Evolutionary conservation across 2,888 invertebrate species (phyloP), one percentile per base, ranked within the genome.

Genomic region (Cantharis nigra): DNA sequence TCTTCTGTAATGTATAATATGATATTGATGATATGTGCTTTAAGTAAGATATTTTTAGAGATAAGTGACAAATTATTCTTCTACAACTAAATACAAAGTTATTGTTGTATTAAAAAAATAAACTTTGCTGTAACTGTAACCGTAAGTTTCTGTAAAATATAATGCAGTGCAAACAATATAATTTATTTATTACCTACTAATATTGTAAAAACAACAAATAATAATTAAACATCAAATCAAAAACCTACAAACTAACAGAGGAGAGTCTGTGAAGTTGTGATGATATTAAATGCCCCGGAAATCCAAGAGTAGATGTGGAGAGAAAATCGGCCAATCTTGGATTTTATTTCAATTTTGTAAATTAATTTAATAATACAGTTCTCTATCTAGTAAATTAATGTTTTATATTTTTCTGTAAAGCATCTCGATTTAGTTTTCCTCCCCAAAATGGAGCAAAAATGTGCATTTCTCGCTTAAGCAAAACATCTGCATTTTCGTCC

Each of bases 391-490:
- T 30, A 9, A 28, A 30, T 11, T 30, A 30, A 30, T 30, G 28
- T 11, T 30, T 30, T 30, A 30, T 30, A 11, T 30, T 30, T 30
- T 30, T 30, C 28, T 30, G 28, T 10, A 30, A 30, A 30, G 85
- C 86, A 26, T 81, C 77, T 26, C 78, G 76, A 76, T 87, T 86
- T 23, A 83, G 74, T 63, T 82, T 80, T 3, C 82, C 82, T 13
- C 87, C 87, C 86, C 86, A 87, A 63, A 85, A 83, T 0, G 83
- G 81, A 30, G 79, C 76, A 79, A 86, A 85, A 33, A 83, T 72
- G 11, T 81, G 63, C 70, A 81, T 81, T 79, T 87, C 87, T n/a
- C 76, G 77, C 9, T 67, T 67, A 10, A 85, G 71, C 4, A 49
- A 79, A 26, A 81, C 77, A 7, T 83, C 79, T 23, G 80, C 80